Base-by-base conservation (phyloP, 1,140 invertebrate genomes). In the Calliphora vicina region DNA sequence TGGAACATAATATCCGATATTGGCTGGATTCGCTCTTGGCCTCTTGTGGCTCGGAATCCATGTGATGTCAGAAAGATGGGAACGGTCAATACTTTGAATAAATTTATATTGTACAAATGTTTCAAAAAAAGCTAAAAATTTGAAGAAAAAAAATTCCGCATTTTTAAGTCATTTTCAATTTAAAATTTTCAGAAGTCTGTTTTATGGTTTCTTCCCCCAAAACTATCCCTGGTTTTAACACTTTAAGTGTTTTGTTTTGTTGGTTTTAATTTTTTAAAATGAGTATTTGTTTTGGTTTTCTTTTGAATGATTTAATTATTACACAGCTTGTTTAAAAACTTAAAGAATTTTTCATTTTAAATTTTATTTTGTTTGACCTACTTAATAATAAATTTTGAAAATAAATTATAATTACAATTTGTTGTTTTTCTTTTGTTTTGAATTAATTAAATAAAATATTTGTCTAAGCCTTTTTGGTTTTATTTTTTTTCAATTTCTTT, bases 321-420 rank as follows among this genome's bases (percentile, higher is more conserved):
- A 67, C 61, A 67, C 61, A 67, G 61, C 61, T 67, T 57, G 50
- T 57, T 67, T 67, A 67, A 67, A 67, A 67, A 67, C 61, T 67
- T 67, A 67, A 20, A 25, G 61, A 67, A 67, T 67, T 20, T 67
- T 13, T 57, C n/a, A 13, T 57, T 35, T 57, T 57, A n/a, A 57
- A 57, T 57, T n/a, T 57, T 57, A 57, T 57, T 57, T 67, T 23
- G n/a, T 67, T 67, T 67, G 23, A 25, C 61, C 61, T 67, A 67
- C 61, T 67, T 67, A 67, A 67, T 67, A 25, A 23, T 67, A 67
- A 67, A 67, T 67, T 67, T 67, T 67, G 61, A 67, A 67, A 67
- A 23, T 67, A 67, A 67, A 67, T 67, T 67, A 67, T n/a, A 67
- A 67, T 67, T 67, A 67, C 61, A 67, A 67, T 67, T 67, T 67